A percentile compares a stretch with the other conserved stretches of the same genome.
Evolutionary conservation across 1,140 invertebrate genomes (phyloP).

Genomic region (Phymorhynchus buccinoides): DNA sequence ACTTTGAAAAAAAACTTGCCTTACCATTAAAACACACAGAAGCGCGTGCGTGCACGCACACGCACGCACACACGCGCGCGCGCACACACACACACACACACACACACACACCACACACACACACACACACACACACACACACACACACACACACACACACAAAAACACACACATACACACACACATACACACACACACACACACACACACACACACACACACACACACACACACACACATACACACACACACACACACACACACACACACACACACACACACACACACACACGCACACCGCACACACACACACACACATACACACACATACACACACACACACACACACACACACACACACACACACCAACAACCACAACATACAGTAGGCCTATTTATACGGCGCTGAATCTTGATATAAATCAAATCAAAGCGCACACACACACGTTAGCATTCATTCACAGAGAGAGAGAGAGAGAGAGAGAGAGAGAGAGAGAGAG

Average conservation of each 20-base stretch:
- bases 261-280: no score
- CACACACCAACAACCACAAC: no score
- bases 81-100: neutral
- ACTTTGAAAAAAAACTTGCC: neutral
- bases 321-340: no score
- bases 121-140: constrained; percentile 17
- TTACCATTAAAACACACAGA: neutral
- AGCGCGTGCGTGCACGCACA: neutral
- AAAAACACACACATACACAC: neutral
- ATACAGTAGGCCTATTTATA: no score
- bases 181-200: neutral
- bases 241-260: neutral
- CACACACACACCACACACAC: neutral
- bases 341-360: no score
- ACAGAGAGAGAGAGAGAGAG: no score
- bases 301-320: no score
- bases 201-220: neutral
- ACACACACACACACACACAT: neutral
- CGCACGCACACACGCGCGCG: neutral
- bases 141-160: neutral
- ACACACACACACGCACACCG: no score
- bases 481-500: no score
- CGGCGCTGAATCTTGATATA: no score
- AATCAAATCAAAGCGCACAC: no score
- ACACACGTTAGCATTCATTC: no score